These are phyloP conservation scores for Conus canariensis DNA, from an alignment of 2,888 invertebrate species.

Conservation along the genomic window DNA sequence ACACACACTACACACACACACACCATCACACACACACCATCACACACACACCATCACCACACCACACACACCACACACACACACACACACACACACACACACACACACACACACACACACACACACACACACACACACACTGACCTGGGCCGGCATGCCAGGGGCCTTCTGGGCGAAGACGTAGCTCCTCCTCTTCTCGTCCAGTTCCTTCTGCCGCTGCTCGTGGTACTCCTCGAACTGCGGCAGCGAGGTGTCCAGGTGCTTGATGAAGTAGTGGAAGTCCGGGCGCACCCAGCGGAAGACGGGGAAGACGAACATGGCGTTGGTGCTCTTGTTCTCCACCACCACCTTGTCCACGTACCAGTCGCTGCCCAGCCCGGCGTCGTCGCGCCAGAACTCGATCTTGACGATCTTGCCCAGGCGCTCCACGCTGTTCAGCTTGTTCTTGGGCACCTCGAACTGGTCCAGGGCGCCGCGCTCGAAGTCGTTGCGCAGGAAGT, in stretches of 20 bases:
- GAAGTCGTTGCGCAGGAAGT: slow-evolving; percentile 75
- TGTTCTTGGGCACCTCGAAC: slow-evolving; percentile 59
- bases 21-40: not conserved
- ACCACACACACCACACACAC: not conserved
- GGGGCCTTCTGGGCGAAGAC: slow-evolving; percentile 58
- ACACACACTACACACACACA: not conserved
- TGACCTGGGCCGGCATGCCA: slow-evolving; percentile 68
- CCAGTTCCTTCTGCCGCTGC: slow-evolving; percentile 76
- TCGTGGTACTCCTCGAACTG: slow-evolving; percentile 77
- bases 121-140: slow-evolving; percentile 9
- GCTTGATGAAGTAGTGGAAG: slow-evolving; percentile 74
- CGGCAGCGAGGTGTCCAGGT: slow-evolving; percentile 78
- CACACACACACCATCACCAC: no score
- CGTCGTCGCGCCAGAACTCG: slow-evolving; percentile 76
- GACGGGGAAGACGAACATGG: slow-evolving; percentile 76
- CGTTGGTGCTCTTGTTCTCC: slow-evolving; percentile 66
- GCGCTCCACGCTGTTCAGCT: slow-evolving; percentile 44
- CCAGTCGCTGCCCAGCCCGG: slow-evolving; percentile 78
- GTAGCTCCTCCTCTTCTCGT: slow-evolving; percentile 72
- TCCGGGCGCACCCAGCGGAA: slow-evolving; percentile 78
- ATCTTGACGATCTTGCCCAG: slow-evolving; percentile 66
- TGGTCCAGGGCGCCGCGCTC: slow-evolving; percentile 67
- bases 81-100: not conserved
- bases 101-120: not conserved
- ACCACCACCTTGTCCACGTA: slow-evolving; percentile 75